Evolutionary conservation across 1,140 invertebrate species (phyloP).

Genomic region (Drosophila bocki): DNA sequence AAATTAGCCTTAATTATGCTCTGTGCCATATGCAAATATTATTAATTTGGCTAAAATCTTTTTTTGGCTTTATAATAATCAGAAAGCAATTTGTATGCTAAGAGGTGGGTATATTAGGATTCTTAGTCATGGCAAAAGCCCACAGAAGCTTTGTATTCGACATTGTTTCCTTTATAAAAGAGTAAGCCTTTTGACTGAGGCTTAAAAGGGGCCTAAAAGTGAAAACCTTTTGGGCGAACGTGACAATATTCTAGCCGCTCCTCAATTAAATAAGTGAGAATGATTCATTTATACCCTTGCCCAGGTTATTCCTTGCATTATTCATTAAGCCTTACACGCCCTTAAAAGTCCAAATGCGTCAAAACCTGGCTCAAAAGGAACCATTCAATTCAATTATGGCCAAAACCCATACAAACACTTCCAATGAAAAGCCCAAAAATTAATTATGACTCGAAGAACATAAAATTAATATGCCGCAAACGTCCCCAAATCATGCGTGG

Average conservation of each 20-base stretch:
- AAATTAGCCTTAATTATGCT: slow-evolving; percentile 60
- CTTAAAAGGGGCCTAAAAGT: slow-evolving; percentile 16
- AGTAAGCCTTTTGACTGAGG: neutral
- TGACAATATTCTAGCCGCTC: slow-evolving; percentile 36
- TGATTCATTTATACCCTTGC: slow-evolving; percentile 20
- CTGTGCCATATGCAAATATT: slow-evolving; percentile 67
- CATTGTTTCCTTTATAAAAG: neutral
- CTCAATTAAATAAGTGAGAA: slow-evolving; percentile 68
- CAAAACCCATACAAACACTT: slow-evolving; percentile 16
- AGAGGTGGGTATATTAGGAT: slow-evolving; percentile 3
- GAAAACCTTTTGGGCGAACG: slow-evolving; percentile 20
- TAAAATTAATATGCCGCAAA: slow-evolving; percentile 67
- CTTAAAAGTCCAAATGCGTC: slow-evolving; percentile 53
- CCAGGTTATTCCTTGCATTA: slow-evolving; percentile 54
- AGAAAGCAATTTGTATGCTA: slow-evolving; percentile 54
- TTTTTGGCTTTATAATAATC: slow-evolving; percentile 30
- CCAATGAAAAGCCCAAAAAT: slow-evolving; percentile 64
- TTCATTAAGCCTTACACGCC: slow-evolving; percentile 52
- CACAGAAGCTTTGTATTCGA: neutral
- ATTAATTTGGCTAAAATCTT: slow-evolving; percentile 5
- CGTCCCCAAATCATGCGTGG: slow-evolving; percentile 58
- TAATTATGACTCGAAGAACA: slow-evolving; percentile 55
- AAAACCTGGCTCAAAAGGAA: slow-evolving; percentile 17
- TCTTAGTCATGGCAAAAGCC: slow-evolving; percentile 3
- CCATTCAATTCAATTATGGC: slow-evolving; percentile 25